Evolutionary conservation across 1,140 invertebrate species (phyloP).

Genomic region (Mya arenaria): DNA sequence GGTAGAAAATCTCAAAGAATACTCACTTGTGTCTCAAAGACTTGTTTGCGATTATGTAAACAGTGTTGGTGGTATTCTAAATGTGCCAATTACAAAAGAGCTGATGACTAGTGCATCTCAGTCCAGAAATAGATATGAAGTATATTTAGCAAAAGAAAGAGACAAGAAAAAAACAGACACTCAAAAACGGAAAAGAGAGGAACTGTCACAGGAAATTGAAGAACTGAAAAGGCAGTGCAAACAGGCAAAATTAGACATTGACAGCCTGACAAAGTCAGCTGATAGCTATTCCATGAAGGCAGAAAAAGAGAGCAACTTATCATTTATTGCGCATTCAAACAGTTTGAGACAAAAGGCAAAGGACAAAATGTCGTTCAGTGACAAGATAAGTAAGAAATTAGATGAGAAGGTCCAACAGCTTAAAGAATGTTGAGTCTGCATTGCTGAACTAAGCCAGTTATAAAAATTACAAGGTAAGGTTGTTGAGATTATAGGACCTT

Average conservation of each 20-base stretch:
- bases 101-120: not conserved
- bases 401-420: too few relatives aligned
- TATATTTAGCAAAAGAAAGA: not conserved
- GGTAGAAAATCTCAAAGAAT: constrained; percentile 45
- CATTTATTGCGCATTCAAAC: too few relatives aligned
- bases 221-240: not conserved
- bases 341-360: too few relatives aligned
- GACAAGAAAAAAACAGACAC: not conserved
- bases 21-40: constrained; percentile 56
- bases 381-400: too few relatives aligned
- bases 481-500: too few relatives aligned
- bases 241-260: constrained; percentile 10
- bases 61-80: constrained; percentile 27
- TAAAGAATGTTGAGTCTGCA: too few relatives aligned
- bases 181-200: not conserved
- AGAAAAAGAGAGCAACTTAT: too few relatives aligned
- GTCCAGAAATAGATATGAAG: constrained; percentile 16
- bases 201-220: constrained; percentile 8
- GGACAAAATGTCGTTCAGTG: too few relatives aligned
- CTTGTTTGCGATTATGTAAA: constrained; percentile 54
- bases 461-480: too few relatives aligned
- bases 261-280: too few relatives aligned
- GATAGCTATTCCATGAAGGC: too few relatives aligned
- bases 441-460: too few relatives aligned
- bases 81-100: constrained; percentile 22